These are phyloP conservation scores for Alaudala cheleensis DNA, from an alignment of 2,113 vertebrate genomes.

Conservation along the genomic window DNA sequence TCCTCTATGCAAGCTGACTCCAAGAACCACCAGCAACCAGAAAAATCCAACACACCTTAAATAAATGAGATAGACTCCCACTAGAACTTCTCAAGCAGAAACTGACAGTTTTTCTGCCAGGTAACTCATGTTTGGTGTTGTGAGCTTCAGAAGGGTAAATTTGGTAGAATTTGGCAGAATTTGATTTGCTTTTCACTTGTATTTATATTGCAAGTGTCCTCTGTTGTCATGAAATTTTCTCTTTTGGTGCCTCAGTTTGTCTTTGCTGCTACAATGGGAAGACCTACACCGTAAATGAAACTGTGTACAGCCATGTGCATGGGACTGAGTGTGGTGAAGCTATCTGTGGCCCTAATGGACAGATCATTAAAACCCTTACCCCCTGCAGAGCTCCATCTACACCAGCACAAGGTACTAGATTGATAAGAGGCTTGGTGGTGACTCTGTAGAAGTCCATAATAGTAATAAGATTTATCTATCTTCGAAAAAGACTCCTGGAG, in stretches of 20 bases:
- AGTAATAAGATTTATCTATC: background rate
- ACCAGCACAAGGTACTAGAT: constrained; percentile 31
- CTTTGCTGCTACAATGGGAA: constrained; percentile 76
- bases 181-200: background rate
- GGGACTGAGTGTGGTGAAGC: constrained; percentile 73
- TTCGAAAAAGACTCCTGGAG: background rate
- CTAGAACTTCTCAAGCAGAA: background rate
- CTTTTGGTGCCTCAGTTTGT: constrained; percentile 70
- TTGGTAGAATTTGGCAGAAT: background rate
- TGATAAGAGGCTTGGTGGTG: background rate
- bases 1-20: background rate
- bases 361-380: constrained; percentile 21
- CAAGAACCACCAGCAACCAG: background rate
- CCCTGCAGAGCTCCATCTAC: background rate
- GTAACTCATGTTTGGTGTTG: background rate
- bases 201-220: background rate
- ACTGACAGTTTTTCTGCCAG: background rate
- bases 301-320: constrained; percentile 72
- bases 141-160: background rate
- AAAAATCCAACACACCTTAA: background rate
- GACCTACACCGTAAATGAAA: constrained; percentile 72
- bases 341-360: constrained; percentile 70
- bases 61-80: background rate
- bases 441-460: background rate
- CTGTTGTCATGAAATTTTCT: background rate